These are phyloP conservation scores for Tenthredo mesomela DNA, from an alignment of 2,888 invertebrate species.

Conservation along the genomic window DNA sequence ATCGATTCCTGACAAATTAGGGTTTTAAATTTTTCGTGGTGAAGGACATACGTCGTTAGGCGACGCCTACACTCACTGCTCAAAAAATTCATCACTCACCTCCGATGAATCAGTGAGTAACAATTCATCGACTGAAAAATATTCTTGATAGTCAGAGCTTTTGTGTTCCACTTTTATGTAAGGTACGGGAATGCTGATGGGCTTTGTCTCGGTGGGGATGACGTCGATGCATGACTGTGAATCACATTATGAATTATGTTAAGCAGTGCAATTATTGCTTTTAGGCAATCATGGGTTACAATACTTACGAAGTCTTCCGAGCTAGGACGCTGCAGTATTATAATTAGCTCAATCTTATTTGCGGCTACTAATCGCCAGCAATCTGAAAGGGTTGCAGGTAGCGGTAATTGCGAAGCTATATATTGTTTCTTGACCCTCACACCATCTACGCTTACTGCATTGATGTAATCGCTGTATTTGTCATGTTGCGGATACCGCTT, in stretches of 20 bases:
- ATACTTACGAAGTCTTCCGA: constrained; percentile 71
- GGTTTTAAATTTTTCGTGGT: background rate
- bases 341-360: constrained; percentile 72
- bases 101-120: constrained; percentile 63
- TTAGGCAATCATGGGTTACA: background rate
- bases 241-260: background rate
- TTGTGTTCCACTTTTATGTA: background rate
- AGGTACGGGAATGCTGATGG: background rate
- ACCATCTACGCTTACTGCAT: constrained; percentile 77
- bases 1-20: background rate
- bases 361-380: constrained; percentile 78
- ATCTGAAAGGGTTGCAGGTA: constrained; percentile 77
- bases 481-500: constrained; percentile 72
- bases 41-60: background rate
- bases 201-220: background rate
- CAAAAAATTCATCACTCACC: constrained; percentile 56
- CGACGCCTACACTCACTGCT: background rate
- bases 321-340: constrained; percentile 75
- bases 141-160: constrained; percentile 51
- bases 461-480: constrained; percentile 77
- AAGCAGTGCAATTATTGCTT: background rate
- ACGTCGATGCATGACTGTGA: constrained; percentile 24
- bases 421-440: constrained; percentile 74
- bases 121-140: constrained; percentile 61
- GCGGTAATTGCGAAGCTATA: constrained; percentile 77